Base-by-base conservation (phyloP, 1,140 invertebrate genomes). In the Palaemon carinicauda region DNA sequence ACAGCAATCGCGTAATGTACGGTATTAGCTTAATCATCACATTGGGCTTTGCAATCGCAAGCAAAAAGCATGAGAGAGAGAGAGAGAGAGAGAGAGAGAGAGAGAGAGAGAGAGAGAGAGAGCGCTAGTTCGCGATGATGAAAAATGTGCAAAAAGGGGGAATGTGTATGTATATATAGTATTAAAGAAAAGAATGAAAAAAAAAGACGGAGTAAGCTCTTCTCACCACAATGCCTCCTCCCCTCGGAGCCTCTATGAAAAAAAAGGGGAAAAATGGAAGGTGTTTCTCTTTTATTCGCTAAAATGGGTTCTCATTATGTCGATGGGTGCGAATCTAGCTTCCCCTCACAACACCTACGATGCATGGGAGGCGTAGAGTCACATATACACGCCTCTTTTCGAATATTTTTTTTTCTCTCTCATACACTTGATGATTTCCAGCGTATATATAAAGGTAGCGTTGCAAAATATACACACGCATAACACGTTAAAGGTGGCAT, bases 241-340 rank as follows among this genome's bases (percentile, higher is more conserved):
- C 41, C 41, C 41, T 41, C 41, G 41, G 41, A 41, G 41, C 41
- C 41, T 41, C 7, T 41, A 41, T 41, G 41, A 41, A 41, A 41
- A 41, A 41, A 41, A 41, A 41, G 41, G 65, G 29, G 29, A 69
- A 50, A 75, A 82, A 74, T 69, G 73, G 33, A 74, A 82, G 81
- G 29, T 82, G 73, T 54, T 82, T 82, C 81, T 74, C 81, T 75
- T 82, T 81, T 81, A 81, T 82, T 74, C 81, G 73, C 81, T 71
- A 41, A 74, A 82, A 82, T 82, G 81, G 50, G 50, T 82, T 82
- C 81, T 82, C 81, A 82, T 82, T 82, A 82, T 52, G 74, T 33
- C 41, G 74, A 82, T 82, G 81, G 81, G 54, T 82, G 27, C 74
- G 81, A 82, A 82, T 82, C 81, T 82, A 54, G 31, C 69, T 71